Conservation (phyloP, 2,888 invertebrate genomes). For the Stenchaetothrips biformis region DNA sequence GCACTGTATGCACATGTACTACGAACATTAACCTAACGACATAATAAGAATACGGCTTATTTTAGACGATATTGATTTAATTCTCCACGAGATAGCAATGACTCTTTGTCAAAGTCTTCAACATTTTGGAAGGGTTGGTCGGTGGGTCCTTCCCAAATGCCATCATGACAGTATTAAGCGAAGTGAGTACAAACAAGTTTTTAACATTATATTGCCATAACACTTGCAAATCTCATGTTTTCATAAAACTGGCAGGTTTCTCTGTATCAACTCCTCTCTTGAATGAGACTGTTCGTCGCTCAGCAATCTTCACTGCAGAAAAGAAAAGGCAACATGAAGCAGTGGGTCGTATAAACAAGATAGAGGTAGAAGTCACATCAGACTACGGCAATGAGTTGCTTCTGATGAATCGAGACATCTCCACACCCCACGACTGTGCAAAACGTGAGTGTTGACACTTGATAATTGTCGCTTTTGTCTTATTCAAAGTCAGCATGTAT, state of each 20-base stretch:
- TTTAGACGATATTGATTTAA: not conserved
- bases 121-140: not conserved
- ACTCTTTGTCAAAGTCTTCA: not conserved
- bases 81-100: not conserved
- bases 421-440: constrained; percentile 90
- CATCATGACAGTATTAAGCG: not conserved
- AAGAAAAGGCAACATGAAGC: constrained; percentile 64
- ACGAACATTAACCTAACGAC: not conserved
- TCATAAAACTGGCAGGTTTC: not conserved
- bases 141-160: not conserved
- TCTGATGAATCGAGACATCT: constrained; percentile 85
- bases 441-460: constrained; percentile 60
- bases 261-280: not conserved
- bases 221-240: not conserved
- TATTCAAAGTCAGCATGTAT: constrained; percentile 33
- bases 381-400: constrained; percentile 67
- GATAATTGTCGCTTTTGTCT: not conserved
- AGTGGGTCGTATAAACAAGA: constrained; percentile 85
- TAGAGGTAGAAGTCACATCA: constrained; percentile 75
- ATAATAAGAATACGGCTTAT: not conserved
- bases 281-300: not conserved
- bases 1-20: constrained; percentile 3
- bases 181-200: not conserved
- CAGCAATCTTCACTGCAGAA: constrained; percentile 66
- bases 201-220: not conserved